Conservation (phyloP, 2,113 vertebrate species). For the Caranx melampygus region DNA sequence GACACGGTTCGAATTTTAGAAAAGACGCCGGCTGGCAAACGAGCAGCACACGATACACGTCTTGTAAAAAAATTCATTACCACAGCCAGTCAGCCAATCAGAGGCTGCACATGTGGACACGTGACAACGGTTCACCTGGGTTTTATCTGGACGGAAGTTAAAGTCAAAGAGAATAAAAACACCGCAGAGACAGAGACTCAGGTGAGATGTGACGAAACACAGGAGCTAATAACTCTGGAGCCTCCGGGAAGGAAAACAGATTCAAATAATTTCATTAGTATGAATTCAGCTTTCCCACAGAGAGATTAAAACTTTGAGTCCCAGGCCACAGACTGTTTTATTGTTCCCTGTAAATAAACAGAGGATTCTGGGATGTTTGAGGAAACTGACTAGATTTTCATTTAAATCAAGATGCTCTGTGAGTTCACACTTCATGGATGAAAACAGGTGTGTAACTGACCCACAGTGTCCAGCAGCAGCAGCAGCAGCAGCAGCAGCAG, state of each 20-base stretch:
- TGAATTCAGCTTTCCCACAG: no score
- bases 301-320: no score
- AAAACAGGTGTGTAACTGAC: no score
- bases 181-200: no score
- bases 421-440: no score
- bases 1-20: neutral
- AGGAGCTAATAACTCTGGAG: no score
- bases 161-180: neutral
- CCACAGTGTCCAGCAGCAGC: no score
- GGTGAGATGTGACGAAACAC: no score
- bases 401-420: neutral
- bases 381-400: neutral
- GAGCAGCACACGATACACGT: neutral
- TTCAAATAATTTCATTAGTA: no score
- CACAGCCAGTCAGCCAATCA: neutral
- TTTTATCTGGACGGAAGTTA: neutral
- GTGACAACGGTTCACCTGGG: neutral
- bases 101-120: neutral
- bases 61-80: neutral
- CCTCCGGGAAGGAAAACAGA: no score
- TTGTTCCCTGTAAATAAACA: neutral
- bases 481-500: no score
- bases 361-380: neutral
- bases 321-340: no score
- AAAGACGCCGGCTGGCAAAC: constrained; percentile 6